Evolutionary conservation across 2,797 vertebrate species (phyloP).

Genomic region (Gadopsis marmoratus): DNA sequence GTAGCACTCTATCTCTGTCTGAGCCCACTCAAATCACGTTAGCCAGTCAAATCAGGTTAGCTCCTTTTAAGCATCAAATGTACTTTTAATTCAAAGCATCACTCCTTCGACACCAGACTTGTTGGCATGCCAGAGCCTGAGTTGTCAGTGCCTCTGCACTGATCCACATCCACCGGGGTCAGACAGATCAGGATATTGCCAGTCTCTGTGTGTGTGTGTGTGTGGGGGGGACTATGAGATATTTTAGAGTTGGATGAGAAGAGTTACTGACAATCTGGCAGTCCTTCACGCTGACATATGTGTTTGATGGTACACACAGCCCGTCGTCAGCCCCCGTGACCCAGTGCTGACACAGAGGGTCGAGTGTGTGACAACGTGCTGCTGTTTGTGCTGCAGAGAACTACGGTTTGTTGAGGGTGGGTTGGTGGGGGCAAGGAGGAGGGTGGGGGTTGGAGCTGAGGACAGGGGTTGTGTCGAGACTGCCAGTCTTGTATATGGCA

Average conservation of each 20-base stretch:
- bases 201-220: constrained; percentile 9
- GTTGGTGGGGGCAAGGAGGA: constrained; percentile 55
- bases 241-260: constrained; percentile 74
- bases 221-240: constrained; percentile 27
- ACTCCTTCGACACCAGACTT: constrained; percentile 71
- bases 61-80: constrained; percentile 76
- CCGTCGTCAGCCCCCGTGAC: constrained; percentile 65
- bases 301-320: constrained; percentile 73
- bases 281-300: constrained; percentile 73
- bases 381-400: constrained; percentile 67
- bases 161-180: constrained; percentile 81
- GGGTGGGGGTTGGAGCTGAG: constrained; percentile 40
- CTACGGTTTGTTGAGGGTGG: constrained; percentile 63
- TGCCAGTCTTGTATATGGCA: constrained; percentile 62
- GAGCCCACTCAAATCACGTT: constrained; percentile 79
- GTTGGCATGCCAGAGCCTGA: constrained; percentile 72
- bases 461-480: constrained; percentile 62
- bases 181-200: constrained; percentile 68
- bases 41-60: constrained; percentile 82
- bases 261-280: constrained; percentile 77
- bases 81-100: constrained; percentile 82
- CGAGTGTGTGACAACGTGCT: constrained; percentile 73
- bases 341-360: constrained; percentile 71
- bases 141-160: constrained; percentile 73
- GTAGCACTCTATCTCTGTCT: constrained; percentile 61